Percentiles rank a stretch among this genome's conserved stretches.
Conservation (phyloP, 2,888 invertebrate genomes). For the Lacanobia oleracea region DNA sequence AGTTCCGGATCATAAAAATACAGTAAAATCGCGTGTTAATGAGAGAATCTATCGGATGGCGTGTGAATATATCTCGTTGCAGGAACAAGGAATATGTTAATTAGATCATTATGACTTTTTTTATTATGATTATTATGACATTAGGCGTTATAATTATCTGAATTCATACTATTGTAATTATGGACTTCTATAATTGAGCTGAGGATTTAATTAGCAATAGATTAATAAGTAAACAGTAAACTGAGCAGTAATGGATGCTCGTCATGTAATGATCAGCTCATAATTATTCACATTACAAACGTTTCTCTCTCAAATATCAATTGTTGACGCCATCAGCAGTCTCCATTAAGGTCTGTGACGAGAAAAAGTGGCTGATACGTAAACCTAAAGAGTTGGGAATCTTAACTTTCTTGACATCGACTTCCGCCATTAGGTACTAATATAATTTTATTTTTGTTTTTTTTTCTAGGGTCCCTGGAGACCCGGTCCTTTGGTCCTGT, state of each 20-base stretch:
- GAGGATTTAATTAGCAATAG: background rate
- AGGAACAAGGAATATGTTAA: constrained; percentile 41
- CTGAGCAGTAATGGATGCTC: too few species aligned
- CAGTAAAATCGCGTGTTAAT: constrained; percentile 34
- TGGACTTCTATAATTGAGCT: constrained; percentile 1
- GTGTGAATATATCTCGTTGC: constrained; percentile 35
- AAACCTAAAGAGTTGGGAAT: background rate
- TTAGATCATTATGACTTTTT: constrained; percentile 18
- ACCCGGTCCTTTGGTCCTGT: too few species aligned
- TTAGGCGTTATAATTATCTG: constrained; percentile 1
- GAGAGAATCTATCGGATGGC: constrained; percentile 43
- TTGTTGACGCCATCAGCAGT: too few species aligned
- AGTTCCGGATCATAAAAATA: background rate
- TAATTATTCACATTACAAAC: too few species aligned
- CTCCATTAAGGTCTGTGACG: too few species aligned
- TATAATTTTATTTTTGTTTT: too few species aligned
- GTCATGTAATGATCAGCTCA: too few species aligned
- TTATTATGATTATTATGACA: too few species aligned
- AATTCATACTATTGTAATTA: constrained; percentile 2
- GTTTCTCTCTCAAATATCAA: too few species aligned
- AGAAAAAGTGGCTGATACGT: background rate
- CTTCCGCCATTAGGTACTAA: too few species aligned
- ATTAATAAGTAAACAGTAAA: too few species aligned
- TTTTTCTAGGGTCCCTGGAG: too few species aligned
- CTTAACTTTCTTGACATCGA: background rate